Conservation (phyloP, 2,888 invertebrate genomes). For the Drosophila affinis region DNA sequence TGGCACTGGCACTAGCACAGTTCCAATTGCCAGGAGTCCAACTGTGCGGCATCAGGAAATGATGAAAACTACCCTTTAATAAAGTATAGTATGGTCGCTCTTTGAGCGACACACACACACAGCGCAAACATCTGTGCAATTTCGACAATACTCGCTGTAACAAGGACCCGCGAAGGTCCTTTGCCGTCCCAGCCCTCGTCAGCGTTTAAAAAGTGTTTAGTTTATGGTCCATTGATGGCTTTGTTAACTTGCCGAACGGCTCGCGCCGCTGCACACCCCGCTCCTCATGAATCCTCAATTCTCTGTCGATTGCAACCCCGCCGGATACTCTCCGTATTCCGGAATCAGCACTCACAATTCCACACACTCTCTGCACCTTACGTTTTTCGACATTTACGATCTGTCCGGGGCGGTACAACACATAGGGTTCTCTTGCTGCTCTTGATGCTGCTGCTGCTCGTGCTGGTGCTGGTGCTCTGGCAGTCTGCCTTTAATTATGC, state of each 20-base stretch:
- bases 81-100: constrained; percentile 45
- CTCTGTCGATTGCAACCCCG: constrained; percentile 32
- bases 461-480: constrained; percentile 10
- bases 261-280: constrained; percentile 33
- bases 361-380: constrained; percentile 70
- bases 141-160: constrained; percentile 45
- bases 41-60: constrained; percentile 72
- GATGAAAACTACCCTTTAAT: constrained; percentile 83
- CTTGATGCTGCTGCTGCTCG: neutral
- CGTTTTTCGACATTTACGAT: constrained; percentile 82
- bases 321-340: constrained; percentile 5
- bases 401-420: constrained; percentile 73
- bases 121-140: constrained; percentile 79
- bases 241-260: constrained; percentile 80
- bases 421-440: constrained; percentile 30
- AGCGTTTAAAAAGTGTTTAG: constrained; percentile 82
- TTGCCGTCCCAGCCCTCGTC: constrained; percentile 25
- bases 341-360: constrained; percentile 13
- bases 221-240: constrained; percentile 83
- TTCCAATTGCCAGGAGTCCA: constrained; percentile 67
- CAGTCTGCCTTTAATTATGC: constrained; percentile 81
- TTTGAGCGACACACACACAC: constrained; percentile 12
- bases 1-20: constrained; percentile 56
- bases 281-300: constrained; percentile 57
- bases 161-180: constrained; percentile 23